Evolutionary conservation across 1,140 invertebrate species (phyloP), one percentile per base, ranked within the genome.

Genomic region (Drosophila seguyi): DNA sequence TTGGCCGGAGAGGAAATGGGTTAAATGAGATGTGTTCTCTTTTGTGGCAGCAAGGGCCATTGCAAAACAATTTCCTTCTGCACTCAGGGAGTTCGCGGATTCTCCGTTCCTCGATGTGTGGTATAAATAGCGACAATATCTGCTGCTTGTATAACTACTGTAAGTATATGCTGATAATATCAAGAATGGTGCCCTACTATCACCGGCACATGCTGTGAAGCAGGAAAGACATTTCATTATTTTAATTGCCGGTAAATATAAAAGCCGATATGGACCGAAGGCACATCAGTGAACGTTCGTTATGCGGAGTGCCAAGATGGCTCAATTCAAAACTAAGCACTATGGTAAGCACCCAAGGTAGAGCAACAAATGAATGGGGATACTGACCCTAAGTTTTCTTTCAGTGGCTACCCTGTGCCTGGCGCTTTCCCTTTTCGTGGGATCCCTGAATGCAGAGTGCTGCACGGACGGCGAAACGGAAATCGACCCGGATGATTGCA

Each of bases 201-300:
- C 84, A 63, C 34, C 41, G 52, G 44, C 48, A 66, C 48, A 58
- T 75, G 79, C 79, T 66, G 20, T 16, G 38, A 31, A 38, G 62
- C 41, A 25, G 39, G 52, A 60, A 47, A 67, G 59, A 50, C 58
- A 88, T 76, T 83, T 75, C 57, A 86, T 86, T 87, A 86, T 79
- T 66, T 73, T 86, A 86, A 86, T 86, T 83, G 84, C 45, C 34
- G 27, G 38, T 63, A 73, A 73, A 86, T 86, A 86, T 86, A 86
- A 83, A 86, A 87, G 84, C 45, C 27, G 39, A 65, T 58, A 65
- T 61, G 45, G 14, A 22, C 25, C 41, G 41, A n/a, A n/a, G 52
- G 38, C 16, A 27, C 44, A 45, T 71, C 75, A 86, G 83, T 83
- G 56, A 53, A 52, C 69, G 42, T 52, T 66, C 10, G 63, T 44